Base-by-base conservation (phyloP, 2,113 vertebrate genomes). In the Pteronura brasiliensis region DNA sequence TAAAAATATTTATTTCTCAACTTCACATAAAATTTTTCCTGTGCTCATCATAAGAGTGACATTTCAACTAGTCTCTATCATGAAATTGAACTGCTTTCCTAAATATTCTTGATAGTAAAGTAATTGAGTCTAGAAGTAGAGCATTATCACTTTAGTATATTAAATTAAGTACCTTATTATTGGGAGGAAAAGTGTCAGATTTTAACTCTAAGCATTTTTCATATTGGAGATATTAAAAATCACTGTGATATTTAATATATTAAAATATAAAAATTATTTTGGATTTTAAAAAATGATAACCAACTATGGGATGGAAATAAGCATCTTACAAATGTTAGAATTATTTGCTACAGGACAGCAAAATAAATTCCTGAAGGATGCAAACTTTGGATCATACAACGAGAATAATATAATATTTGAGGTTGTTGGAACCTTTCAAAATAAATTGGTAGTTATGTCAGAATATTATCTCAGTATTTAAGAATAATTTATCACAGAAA, bases 391-490 rank as follows among this genome's bases (percentile, higher is more conserved):
- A 44, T 95, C 72, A 71, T 55, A 90, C 36, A 65, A 93, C 81
- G 81, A 90, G 97, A 96, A 94, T 79, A 89, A 80, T 74, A 23
- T 65, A 82, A 98, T 90, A 96, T 96, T 97, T 97, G 96, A n/a
- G 71, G 55, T 93, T 59, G 25, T 92, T 97, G 82, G 49, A 92
- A 96, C 63, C 65, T 94, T 98, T 96, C 88, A 98, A 93, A 93
- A 94, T 98, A 98, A 98, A 98, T 97, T 98, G 95, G 93, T 88
- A 97, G 95, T 96, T 98, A 89, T 89, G 49, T 96, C 98, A 98
- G 98, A 96, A 98, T 98, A 96, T 52, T 69, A 98, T 97, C 97
- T 98, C 95, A 94, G 81, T 98, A 93, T 98, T 98, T 98, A 97
- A 86, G 65, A 97, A 91, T 92, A 97, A 98, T 98, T 97, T 98